A percentile compares a stretch with the other conserved stretches of the same genome.
phyloP scores from a whole-genome alignment of 2,888 invertebrate genomes.

The Tachina grossa region DNA sequence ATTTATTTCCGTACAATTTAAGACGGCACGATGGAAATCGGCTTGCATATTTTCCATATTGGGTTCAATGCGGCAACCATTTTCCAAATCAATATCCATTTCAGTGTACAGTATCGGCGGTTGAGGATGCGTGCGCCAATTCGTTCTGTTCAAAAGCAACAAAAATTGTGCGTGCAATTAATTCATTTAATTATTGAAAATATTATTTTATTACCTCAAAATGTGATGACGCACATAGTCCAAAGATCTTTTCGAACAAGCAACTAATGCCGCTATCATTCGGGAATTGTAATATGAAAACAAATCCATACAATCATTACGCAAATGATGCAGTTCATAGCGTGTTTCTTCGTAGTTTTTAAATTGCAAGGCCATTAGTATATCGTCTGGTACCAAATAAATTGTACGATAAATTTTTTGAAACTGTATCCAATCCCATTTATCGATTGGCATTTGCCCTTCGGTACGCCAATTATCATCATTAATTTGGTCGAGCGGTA shows the following conservation, averaged over 20 bases:
- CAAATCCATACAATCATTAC: conserved; percentile 90
- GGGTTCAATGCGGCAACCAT: conserved; percentile 77
- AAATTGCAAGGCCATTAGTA: conserved; percentile 81
- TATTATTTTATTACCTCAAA: conserved; percentile 74
- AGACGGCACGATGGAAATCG: conserved; percentile 82
- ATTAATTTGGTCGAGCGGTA: conserved; percentile 85
- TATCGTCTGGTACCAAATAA: conserved; percentile 78
- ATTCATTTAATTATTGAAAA: neutral
- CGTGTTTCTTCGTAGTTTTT: conserved; percentile 86
- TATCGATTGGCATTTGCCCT: conserved; percentile 79
- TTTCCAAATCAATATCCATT: conserved; percentile 77
- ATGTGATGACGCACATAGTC: conserved; percentile 87
- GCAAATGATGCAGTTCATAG: conserved; percentile 85
- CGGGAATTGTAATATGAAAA: conserved; percentile 91
- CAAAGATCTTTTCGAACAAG: conserved; percentile 88
- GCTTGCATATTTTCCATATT: conserved; percentile 78
- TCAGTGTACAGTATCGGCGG: conserved; percentile 77
- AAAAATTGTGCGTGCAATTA: neutral
- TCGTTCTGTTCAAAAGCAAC: conserved; percentile 73
- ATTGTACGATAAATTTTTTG: conserved; percentile 80
- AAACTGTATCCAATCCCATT: conserved; percentile 82
- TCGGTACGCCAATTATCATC: conserved; percentile 82
- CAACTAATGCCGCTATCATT: conserved; percentile 89
- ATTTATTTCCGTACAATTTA: conserved; percentile 88
- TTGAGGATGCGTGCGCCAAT: conserved; percentile 75